Evolutionary conservation across 2,113 vertebrate genomes (phyloP), one percentile per base, ranked within the genome.

Genomic region (Otocyon megalotis): DNA sequence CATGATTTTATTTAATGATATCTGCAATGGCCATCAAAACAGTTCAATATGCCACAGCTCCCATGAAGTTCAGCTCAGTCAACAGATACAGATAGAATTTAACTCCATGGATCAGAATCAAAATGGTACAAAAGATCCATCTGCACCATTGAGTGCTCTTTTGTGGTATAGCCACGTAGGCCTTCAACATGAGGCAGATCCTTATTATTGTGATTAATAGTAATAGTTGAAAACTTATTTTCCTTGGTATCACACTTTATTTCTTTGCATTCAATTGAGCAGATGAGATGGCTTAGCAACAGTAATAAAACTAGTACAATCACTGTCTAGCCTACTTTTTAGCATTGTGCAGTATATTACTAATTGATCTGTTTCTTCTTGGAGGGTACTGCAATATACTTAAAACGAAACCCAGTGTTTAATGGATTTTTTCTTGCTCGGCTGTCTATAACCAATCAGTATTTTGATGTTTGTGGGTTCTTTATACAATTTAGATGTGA

Each of bases 311-410:
- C 83, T 74, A n/a, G 85, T 32, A 60, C 90, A 85, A 71, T 96
- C 90, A 77, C 87, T 43, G 19, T 81, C 84, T 65, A 77, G 94
- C 87, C 89, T 86, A 37, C 74, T 86, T 76, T 93, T 80, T 81
- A 95, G 80, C 76, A 53, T 43, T 79, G 76, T 74, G 58, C 76
- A 53, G 37, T 54, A 28, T 96, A 94, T 97, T 90, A 85, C 95
- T 98, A 97, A 97, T 95, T 97, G 97, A 98, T 96, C 96, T 97
- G 96, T 96, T 95, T 97, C 92, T 93, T 97, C 91, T 87, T 71
- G 62, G 86, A 97, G 67, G 89, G 28, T 77, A 71, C 83, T 96
- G 87, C 93, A 93, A 26, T 93, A 93, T 43, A 76, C 89, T 89
- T 94, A 91, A 92, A 96, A 90, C 62, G 97, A 96, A 97, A 95